These are phyloP conservation scores for Harpagifer antarcticus DNA, from an alignment of 2,797 vertebrate genomes.

Conservation along the genomic window DNA sequence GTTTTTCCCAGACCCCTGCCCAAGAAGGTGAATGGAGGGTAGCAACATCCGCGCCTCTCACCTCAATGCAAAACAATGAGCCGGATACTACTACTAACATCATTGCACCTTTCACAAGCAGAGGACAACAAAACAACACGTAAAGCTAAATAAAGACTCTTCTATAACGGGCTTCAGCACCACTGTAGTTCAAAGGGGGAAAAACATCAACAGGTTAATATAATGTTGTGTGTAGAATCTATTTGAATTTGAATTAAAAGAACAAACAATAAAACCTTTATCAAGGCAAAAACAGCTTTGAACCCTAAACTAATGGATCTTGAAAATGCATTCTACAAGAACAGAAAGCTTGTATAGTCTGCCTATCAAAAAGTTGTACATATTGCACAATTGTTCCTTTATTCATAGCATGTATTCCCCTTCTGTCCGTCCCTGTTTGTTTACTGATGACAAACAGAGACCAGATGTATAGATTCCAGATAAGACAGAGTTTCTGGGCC, in stretches of 20 bases:
- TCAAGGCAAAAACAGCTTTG: not conserved
- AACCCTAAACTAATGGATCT: not conserved
- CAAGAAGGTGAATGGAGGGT: constrained; percentile 64
- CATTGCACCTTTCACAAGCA: constrained; percentile 55
- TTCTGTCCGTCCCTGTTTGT: not conserved
- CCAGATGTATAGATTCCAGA: constrained; percentile 1
- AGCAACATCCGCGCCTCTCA: constrained; percentile 63
- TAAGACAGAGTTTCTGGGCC: not conserved
- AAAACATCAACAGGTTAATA: constrained; percentile 11
- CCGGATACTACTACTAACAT: constrained; percentile 60
- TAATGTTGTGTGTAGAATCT: not conserved
- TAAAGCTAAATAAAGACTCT: constrained; percentile 62
- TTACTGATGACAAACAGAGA: constrained; percentile 16
- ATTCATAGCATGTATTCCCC: constrained; percentile 26
- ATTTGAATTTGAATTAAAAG: not conserved
- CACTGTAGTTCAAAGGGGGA: constrained; percentile 21
- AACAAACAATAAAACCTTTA: not conserved
- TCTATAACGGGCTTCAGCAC: not conserved
- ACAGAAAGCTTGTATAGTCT: constrained; percentile 4
- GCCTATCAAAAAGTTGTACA: not conserved
- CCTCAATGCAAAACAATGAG: constrained; percentile 82
- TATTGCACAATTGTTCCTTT: constrained; percentile 8
- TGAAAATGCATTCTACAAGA: not conserved
- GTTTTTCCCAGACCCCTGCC: constrained; percentile 70
- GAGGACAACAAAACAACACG: constrained; percentile 37